Percentiles rank a stretch among this genome's conserved stretches.
Evolutionary conservation across 1,140 invertebrate species (phyloP).

Genomic region (Probaryconus sp.): DNA sequence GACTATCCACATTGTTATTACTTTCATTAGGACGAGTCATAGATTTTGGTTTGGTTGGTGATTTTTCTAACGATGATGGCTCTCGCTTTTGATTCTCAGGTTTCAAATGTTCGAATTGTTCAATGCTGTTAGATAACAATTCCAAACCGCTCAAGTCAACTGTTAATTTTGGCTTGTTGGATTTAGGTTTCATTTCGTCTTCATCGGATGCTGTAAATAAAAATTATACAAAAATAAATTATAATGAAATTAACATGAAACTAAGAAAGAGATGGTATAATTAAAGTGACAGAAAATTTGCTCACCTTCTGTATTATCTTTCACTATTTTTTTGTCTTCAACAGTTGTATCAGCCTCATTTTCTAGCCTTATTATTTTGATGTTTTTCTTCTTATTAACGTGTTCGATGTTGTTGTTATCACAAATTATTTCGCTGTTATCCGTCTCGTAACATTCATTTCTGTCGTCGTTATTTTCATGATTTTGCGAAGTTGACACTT

Average conservation of each 20-base stretch:
- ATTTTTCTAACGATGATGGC: slow-evolving; percentile 42
- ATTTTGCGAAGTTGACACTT: slow-evolving; percentile 16
- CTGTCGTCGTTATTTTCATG: neutral
- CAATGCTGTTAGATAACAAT: slow-evolving; percentile 88
- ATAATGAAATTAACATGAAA: too few relatives aligned
- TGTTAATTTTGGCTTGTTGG: slow-evolving; percentile 60
- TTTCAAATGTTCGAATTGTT: slow-evolving; percentile 81
- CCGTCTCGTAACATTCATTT: neutral
- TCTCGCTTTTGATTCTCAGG: slow-evolving; percentile 45
- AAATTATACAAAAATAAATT: neutral
- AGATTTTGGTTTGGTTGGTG: slow-evolving; percentile 56
- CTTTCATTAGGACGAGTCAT: slow-evolving; percentile 64
- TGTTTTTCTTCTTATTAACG: slow-evolving; percentile 2
- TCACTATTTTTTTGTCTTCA: slow-evolving; percentile 33
- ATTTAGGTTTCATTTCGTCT: neutral
- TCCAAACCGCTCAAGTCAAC: slow-evolving; percentile 89
- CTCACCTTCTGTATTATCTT: too few relatives aligned
- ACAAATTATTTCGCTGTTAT: slow-evolving; percentile 5
- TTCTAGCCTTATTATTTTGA: neutral
- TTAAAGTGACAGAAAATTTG: too few relatives aligned
- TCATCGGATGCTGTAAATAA: slow-evolving; percentile 26
- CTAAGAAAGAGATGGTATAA: too few relatives aligned
- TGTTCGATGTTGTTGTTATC: slow-evolving; percentile 38
- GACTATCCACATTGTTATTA: slow-evolving; percentile 80
- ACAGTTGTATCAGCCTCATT: slow-evolving; percentile 40